These are phyloP conservation scores for Climacteris rufus DNA, from an alignment of 2,113 vertebrate species.

Conservation along the genomic window DNA sequence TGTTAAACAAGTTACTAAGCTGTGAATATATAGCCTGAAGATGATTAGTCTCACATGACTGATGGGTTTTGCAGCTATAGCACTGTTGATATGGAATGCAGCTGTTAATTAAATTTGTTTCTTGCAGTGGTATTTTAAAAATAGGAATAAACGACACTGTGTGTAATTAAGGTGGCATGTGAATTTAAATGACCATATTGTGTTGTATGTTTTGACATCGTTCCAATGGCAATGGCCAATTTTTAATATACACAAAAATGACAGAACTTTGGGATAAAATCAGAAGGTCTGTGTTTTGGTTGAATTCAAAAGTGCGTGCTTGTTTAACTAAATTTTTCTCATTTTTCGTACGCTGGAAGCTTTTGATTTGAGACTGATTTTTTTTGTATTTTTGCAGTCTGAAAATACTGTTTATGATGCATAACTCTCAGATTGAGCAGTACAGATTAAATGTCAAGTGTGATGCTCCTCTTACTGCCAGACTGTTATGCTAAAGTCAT, in stretches of 20 bases:
- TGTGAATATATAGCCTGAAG: background rate
- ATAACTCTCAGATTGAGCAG: background rate
- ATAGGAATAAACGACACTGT: background rate
- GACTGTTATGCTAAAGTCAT: background rate
- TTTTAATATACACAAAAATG: background rate
- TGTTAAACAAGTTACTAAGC: background rate
- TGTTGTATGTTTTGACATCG: background rate
- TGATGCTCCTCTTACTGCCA: background rate
- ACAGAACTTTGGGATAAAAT: background rate
- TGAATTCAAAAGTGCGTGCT: background rate
- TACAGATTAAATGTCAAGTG: background rate
- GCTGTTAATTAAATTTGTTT: background rate
- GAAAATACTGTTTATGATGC: background rate
- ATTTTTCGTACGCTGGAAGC: background rate
- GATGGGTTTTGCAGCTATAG: background rate
- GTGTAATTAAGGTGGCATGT: background rate
- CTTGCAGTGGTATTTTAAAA: background rate
- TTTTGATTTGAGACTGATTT: background rate
- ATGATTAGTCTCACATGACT: fast-evolving
- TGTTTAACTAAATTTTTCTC: background rate
- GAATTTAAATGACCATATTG: background rate
- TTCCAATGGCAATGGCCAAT: background rate
- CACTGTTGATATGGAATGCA: background rate
- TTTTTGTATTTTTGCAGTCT: background rate
- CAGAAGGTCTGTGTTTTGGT: background rate